Evolutionary conservation across 2,113 vertebrate genomes (phyloP).

Genomic region (Diadophis punctatus): DNA sequence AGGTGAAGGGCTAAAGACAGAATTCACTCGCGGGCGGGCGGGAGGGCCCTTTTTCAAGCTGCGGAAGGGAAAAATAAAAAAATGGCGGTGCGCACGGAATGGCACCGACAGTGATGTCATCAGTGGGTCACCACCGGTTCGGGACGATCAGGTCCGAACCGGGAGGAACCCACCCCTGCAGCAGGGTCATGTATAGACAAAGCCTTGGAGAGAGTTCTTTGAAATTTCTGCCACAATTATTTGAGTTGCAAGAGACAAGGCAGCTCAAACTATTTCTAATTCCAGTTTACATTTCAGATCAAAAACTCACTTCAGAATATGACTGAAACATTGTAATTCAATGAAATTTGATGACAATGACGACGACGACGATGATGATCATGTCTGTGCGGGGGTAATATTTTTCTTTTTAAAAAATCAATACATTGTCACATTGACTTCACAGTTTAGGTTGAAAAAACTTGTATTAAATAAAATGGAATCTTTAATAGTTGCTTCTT

Average conservation of each 20-base stretch:
- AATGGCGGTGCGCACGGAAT: too few species aligned
- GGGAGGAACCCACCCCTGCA: too few species aligned
- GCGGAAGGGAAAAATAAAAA: too few species aligned
- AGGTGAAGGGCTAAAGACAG: too few species aligned
- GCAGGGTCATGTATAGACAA: not conserved
- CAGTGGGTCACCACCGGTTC: too few species aligned
- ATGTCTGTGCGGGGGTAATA: not conserved
- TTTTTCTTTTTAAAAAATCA: not conserved
- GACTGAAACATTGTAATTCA: not conserved
- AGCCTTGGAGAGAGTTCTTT: not conserved
- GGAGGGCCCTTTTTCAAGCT: too few species aligned
- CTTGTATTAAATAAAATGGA: not conserved
- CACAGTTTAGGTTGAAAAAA: not conserved
- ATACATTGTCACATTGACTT: not conserved
- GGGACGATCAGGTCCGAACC: too few species aligned
- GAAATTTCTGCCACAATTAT: not conserved
- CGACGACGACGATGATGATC: too few species aligned
- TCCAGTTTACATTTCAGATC: not conserved
- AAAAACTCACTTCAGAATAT: not conserved
- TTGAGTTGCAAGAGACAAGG: not conserved
- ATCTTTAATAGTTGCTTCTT: not conserved
- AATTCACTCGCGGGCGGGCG: too few species aligned
- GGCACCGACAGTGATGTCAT: too few species aligned
- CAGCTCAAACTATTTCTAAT: not conserved
- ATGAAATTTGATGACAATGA: not conserved